Conservation (phyloP, 2,888 invertebrate species). For the Petrolisthes manimaculis region DNA sequence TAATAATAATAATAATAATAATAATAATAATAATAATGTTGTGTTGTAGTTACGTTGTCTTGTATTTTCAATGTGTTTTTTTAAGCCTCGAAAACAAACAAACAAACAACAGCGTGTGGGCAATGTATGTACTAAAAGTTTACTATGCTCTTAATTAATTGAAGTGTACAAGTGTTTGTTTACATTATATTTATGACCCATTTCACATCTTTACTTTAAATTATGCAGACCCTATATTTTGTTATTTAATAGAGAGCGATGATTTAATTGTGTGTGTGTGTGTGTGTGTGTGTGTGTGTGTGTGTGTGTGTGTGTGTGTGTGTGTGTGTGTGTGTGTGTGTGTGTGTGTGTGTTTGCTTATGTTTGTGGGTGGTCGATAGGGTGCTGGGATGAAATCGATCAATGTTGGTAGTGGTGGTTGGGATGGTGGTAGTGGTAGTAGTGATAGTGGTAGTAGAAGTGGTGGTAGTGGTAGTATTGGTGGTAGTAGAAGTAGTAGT, state of each 20-base stretch:
- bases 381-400: background rate
- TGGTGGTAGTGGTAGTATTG: background rate
- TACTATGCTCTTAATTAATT: too few species aligned
- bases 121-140: background rate
- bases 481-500: background rate
- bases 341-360: background rate
- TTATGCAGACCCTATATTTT: background rate
- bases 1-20: background rate
- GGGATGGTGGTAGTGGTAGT: background rate
- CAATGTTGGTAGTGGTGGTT: background rate
- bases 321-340: constrained; percentile 12
- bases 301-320: background rate
- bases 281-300: constrained; percentile 11
- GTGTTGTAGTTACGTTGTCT: background rate
- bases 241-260: background rate
- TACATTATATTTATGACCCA: background rate
- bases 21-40: background rate
- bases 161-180: too few species aligned
- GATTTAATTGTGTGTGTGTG: background rate
- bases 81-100: constrained; percentile 1
- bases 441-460: background rate
- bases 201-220: background rate
- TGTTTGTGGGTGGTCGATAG: background rate
- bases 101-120: background rate
- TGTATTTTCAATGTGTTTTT: too few species aligned